A percentile compares a stretch with the other conserved stretches of the same genome.
Evolutionary conservation across 2,113 vertebrate species (phyloP).

Genomic region (Scatophagus argus): DNA sequence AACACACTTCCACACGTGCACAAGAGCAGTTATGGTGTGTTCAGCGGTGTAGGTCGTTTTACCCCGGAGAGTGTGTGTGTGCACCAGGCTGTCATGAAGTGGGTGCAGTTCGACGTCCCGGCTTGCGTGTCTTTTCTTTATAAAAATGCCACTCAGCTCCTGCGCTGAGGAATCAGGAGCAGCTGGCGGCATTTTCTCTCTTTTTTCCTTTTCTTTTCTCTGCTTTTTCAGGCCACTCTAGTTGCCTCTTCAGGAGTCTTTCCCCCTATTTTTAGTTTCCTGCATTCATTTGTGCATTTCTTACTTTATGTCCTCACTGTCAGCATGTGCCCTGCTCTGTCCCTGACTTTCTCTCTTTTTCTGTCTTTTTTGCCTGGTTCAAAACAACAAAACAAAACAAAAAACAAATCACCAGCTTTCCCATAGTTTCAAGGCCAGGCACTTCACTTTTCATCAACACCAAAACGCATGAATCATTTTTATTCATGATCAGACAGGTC

Average conservation of each 20-base stretch:
- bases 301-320: constrained; percentile 38
- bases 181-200: constrained; percentile 75
- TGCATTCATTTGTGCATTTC: constrained; percentile 56
- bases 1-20: constrained; percentile 11
- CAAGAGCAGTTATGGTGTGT: constrained; percentile 32
- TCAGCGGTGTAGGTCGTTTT: constrained; percentile 37
- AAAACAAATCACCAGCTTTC: constrained; percentile 23
- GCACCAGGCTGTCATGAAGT: constrained; percentile 55
- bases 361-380: constrained; percentile 11
- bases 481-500: constrained; percentile 71
- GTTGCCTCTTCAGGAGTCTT: constrained; percentile 49
- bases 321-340: constrained; percentile 31
- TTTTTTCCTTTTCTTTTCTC: constrained; percentile 42
- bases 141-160: constrained; percentile 81
- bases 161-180: constrained; percentile 75
- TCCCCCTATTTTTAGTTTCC: constrained; percentile 62
- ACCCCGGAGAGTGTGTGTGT: constrained; percentile 29
- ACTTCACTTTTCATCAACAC: constrained; percentile 40
- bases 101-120: constrained; percentile 62
- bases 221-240: constrained; percentile 57
- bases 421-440: constrained; percentile 39
- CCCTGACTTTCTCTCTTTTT: constrained; percentile 8
- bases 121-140: constrained; percentile 74
- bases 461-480: constrained; percentile 71
- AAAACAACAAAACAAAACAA: too few species aligned